Evolutionary conservation across 2,888 invertebrate species (phyloP), one percentile per base, ranked within the genome.

Genomic region (Sicus ferrugineus): DNA sequence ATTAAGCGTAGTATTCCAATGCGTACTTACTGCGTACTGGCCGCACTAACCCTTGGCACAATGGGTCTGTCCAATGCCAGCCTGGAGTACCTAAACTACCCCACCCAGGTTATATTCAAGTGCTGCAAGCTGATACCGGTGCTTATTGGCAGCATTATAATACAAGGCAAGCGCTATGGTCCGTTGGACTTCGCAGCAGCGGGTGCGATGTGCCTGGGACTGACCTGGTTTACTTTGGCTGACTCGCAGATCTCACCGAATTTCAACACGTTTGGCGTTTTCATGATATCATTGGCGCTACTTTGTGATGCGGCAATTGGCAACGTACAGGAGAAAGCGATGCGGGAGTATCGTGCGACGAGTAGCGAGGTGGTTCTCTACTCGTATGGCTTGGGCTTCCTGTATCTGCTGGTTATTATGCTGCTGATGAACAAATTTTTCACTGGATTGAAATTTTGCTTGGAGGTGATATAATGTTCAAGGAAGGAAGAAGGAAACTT

Each of bases 41-140:
- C 97, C 54, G 88, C 93, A 1, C 86, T 97, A 61, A 97, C 97
- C 0, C 88, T 98, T 19, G 96, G 95, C 3, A 98, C 98, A 2
- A 98, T 98, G 96, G 95, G 97, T 0, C 89, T 97, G 73, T 97
- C 97, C 1, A 98, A 98, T 85, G 90, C 96, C 3, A 95, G 97
- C 1, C 88, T 98, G 14, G 96, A 95, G 62, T 97, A 96, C 84
- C 87, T 98, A 14, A 98, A 98, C 85, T 98, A 97, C 85, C 97
- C 98, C 0, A 98, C 97, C 0, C 96, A 97, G 87, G 92, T 98
- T 52, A 97, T 98, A 78, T 98, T 98, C 83, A 98, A 98, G 84
- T 97, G 97, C 83, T 98, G 98, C 85, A 98, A 98, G 84, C 88
- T 98, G 0, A 95, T 98, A 77, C 98, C 98, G 0, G 98, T 98